Base-by-base conservation (phyloP, 1,140 invertebrate species). In the Rhyzopertha dominica region DNA sequence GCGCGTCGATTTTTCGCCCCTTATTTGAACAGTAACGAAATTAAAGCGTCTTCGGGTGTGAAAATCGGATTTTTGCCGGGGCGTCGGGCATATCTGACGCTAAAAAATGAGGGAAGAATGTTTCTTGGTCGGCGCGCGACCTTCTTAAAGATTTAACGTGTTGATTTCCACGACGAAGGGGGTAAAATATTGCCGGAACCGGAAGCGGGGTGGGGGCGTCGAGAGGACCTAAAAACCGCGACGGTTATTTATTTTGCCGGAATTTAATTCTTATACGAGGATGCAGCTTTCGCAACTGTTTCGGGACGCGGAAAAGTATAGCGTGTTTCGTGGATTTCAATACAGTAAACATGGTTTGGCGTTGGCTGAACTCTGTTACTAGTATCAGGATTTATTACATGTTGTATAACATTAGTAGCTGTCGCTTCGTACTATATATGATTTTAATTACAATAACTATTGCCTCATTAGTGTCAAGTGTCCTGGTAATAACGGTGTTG, bases 121-220 rank as follows among this genome's bases (percentile, higher is more conserved):
- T 24, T 39, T 24, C 22, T 39, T 24, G n/a, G 10, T 39, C 8
- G 12, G 22, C 9, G 14, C 23, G 17, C 19, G 18, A 17, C 16
- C 22, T 42, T 35, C 19, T 41, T 37, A 34, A 22, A 47, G 47
- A 43, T 43, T 32, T 49, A 37, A 51, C 48, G 48, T 51, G 48
- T 51, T 51, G 48, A 51, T 51, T 32, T 41, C 25, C 35, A 46
- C 32, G 32, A 22, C 16, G 22, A 32, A 46, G 46, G 38, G 48
- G 48, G 43, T 46, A 37, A 51, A 51, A 51, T 51, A 51, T 45
- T 30, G 26, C 48, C 48, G 48, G 48, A 51, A 51, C 10, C 43
- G 48, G 48, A 45, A 46, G 48, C 46, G 32, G 30, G 29, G 23
- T 24, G 30, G 43, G 48, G 30, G n/a, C n/a, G n/a, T n/a, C n/a